A percentile compares a stretch with the other conserved stretches of the same genome.
Conservation (phyloP, 53 echinoderm and acorn worm genomes). For the Arbacia lixula region DNA sequence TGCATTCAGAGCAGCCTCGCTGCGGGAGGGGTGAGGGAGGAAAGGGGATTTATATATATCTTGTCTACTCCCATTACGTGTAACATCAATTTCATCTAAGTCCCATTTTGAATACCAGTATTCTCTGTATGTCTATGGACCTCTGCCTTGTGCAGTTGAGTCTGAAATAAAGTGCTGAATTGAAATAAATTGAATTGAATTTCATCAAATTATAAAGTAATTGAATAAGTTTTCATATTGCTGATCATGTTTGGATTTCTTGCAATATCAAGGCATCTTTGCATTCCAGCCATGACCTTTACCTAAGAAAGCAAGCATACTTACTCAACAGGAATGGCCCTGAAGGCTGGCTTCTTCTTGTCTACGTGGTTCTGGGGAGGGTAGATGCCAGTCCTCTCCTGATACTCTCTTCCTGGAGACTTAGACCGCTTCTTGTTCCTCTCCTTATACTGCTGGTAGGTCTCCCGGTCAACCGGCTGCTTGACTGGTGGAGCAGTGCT, state of each 20-base stretch:
- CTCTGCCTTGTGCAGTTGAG: too few relatives aligned
- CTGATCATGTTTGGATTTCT: too few relatives aligned
- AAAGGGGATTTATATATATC: too few relatives aligned
- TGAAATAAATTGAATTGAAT: too few relatives aligned
- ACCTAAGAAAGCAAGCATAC: not conserved
- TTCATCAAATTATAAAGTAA: too few relatives aligned
- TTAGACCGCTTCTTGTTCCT: conserved; percentile 72
- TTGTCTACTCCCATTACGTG: too few relatives aligned
- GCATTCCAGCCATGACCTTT: not conserved
- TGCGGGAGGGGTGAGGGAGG: not conserved
- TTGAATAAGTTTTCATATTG: too few relatives aligned
- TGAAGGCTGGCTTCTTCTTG: conserved; percentile 56
- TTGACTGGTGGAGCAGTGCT: conserved; percentile 6
- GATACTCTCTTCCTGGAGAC: conserved; percentile 86
- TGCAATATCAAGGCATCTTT: too few relatives aligned
- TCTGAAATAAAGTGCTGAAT: too few relatives aligned
- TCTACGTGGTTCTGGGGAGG: conserved; percentile 75
- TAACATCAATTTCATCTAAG: too few relatives aligned
- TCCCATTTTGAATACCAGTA: too few relatives aligned
- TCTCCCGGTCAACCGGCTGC: conserved; percentile 70
- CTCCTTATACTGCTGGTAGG: conserved; percentile 84
- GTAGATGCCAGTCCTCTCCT: conserved; percentile 78
- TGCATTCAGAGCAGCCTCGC: conserved; percentile 84
- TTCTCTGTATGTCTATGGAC: too few relatives aligned
- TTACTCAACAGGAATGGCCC: conserved; percentile 83